Evolutionary conservation across 2,888 invertebrate genomes (phyloP), one percentile per base, ranked within the genome.

Genomic region (Acholoe squamosa): DNA sequence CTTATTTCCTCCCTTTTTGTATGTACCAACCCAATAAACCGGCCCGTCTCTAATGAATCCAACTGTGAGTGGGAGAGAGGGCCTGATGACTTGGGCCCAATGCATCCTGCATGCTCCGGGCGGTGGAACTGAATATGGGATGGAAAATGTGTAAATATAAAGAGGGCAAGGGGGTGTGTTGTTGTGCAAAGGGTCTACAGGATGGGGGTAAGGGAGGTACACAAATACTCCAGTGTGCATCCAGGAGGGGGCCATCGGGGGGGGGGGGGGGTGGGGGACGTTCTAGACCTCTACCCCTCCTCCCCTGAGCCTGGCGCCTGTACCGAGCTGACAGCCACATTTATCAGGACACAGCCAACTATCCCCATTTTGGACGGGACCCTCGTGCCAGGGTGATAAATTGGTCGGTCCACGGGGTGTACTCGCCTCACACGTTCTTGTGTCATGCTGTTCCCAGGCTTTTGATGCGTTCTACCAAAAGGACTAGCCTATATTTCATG

Each of bases 331-430:
- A 80, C 80, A 80, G 43, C 43, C 80, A 43, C 43, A 80, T 80
- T 80, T 80, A 80, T 80, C 80, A 80, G 80, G 31, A 76, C 76
- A 76, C 28, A 76, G 16, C 3, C 22, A 61, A 61, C 28, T 28
- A 71, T 71, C 71, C 71, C 80, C 80, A 80, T 80, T 80, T 80
- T 43, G 80, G 33, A 80, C 80, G 25, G 43, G 80, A 34, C 34
- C 80, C 76, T 28, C 16, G 76, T 76, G 76, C 31, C 25, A 25
- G 31, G 76, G 16, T 76, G 76, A 76, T 76, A 76, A 76, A 76
- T 76, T 28, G 76, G 76, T 28, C 28, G 76, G 76, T 76, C 28
- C 76, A 25, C 16, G 16, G 76, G 76, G 76, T 76, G 76, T 31
- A 76, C 76, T 28, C 34, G 28, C 71, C 25, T 80, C 43, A 33